phyloP scores from a whole-genome alignment of 1,140 invertebrate genomes.

The Rhizoglyphus robini region DNA sequence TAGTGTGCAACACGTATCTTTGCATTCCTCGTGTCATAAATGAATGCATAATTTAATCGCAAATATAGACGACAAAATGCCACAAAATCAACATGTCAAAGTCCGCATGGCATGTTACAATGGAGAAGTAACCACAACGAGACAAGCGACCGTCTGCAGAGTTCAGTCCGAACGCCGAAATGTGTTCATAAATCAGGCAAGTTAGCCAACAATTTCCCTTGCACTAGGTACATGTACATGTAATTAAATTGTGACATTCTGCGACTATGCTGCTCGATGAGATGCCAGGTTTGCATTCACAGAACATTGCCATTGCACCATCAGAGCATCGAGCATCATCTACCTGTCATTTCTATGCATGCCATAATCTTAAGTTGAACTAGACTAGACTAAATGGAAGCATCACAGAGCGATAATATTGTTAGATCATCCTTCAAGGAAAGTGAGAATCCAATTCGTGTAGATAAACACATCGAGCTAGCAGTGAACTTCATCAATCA shows the following conservation, averaged over 20 bases:
- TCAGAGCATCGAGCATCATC: conserved; percentile 2
- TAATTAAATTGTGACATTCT: background rate
- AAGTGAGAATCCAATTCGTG: background rate
- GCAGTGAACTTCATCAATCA: background rate
- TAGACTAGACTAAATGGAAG: background rate
- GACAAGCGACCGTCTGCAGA: background rate
- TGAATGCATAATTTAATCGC: conserved; percentile 14
- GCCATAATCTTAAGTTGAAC: background rate
- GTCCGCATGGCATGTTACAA: background rate
- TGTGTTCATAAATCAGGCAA: conserved; percentile 1
- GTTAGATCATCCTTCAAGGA: background rate
- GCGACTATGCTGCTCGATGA: background rate
- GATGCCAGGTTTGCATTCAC: background rate
- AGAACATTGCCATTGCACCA: background rate
- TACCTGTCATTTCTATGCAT: conserved; percentile 1
- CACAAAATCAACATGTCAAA: conserved; percentile 15
- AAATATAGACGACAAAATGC: conserved; percentile 4
- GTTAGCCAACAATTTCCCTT: background rate
- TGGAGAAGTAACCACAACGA: conserved; percentile 1
- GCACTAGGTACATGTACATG: background rate
- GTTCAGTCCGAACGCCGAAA: background rate
- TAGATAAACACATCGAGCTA: background rate
- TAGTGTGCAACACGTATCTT: background rate
- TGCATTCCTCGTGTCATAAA: conserved; percentile 5
- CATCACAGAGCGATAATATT: background rate